phyloP scores from a whole-genome alignment of 2,113 vertebrate genomes.

The Merops nubicus region DNA sequence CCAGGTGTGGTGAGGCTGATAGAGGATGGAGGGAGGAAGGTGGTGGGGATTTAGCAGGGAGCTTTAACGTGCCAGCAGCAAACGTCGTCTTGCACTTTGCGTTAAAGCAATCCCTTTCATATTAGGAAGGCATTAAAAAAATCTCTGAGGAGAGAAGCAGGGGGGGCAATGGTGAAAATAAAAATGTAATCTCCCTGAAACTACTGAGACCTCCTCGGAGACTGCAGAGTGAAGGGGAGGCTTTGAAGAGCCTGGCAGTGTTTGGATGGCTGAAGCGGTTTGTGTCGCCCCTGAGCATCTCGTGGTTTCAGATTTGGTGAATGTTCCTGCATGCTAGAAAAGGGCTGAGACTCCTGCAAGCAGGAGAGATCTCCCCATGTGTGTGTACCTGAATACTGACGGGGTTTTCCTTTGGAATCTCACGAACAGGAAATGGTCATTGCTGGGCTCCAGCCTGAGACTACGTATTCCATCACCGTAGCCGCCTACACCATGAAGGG shows the following conservation, averaged over 20 bases:
- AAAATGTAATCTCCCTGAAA: slow-evolving; percentile 46
- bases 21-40: not conserved
- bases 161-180: not conserved
- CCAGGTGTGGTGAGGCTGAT: slow-evolving; percentile 39
- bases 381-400: not conserved
- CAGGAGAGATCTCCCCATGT: not conserved
- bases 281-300: not conserved
- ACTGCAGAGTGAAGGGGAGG: not conserved
- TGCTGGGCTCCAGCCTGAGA: slow-evolving; percentile 92
- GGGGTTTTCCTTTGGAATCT: not conserved
- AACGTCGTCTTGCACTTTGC: not conserved
- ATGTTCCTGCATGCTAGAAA: slow-evolving; percentile 29
- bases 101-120: slow-evolving; percentile 44
- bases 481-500: slow-evolving; percentile 99
- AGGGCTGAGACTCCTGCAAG: not conserved
- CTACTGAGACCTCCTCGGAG: slow-evolving; percentile 18
- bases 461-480: slow-evolving; percentile 94
- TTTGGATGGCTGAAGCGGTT: slow-evolving; percentile 31
- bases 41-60: not conserved
- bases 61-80: not conserved
- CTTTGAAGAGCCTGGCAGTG: slow-evolving; percentile 12
- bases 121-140: not conserved
- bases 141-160: slow-evolving; percentile 3
- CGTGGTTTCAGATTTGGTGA: not conserved
- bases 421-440: slow-evolving; percentile 92